phyloP scores from a whole-genome alignment of 1,140 invertebrate genomes.

The Lordiphosa clarofinis region DNA sequence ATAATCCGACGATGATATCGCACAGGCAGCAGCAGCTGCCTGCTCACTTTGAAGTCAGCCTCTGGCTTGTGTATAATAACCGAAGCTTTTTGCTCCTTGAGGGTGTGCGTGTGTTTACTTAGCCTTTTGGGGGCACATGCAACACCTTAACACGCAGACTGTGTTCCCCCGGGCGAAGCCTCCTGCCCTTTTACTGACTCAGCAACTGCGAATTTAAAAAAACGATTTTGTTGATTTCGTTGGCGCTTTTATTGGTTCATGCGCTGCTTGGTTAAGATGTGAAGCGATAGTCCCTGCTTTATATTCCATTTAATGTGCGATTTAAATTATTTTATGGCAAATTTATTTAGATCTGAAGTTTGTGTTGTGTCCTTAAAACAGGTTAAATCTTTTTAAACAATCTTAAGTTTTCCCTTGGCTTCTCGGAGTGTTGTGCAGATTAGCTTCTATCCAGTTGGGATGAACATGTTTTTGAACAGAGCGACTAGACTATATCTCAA shows the following conservation, averaged over 20 bases:
- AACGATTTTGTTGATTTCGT: constrained; percentile 10
- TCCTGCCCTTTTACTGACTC: background rate
- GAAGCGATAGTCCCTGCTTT: constrained; percentile 1
- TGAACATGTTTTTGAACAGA: too few relatives aligned
- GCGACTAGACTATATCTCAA: too few relatives aligned
- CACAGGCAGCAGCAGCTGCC: constrained; percentile 11
- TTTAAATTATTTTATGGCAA: background rate
- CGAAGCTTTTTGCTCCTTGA: constrained; percentile 32
- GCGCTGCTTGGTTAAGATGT: constrained; percentile 9
- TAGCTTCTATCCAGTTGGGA: too few relatives aligned
- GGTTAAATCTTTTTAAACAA: too few relatives aligned
- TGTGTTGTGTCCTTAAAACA: too few relatives aligned
- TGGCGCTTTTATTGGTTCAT: constrained; percentile 8
- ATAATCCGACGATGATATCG: constrained; percentile 53
- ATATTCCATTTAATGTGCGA: constrained; percentile 1
- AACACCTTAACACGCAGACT: constrained; percentile 46
- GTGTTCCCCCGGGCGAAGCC: constrained; percentile 10
- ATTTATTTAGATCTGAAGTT: background rate
- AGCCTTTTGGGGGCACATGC: constrained; percentile 44
- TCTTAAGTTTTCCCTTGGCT: too few relatives aligned
- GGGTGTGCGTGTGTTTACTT: constrained; percentile 41
- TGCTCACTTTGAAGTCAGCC: constrained; percentile 53
- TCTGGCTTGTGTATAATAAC: constrained; percentile 60
- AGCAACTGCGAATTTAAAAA: constrained; percentile 14
- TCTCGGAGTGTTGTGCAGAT: too few relatives aligned